phyloP scores from a whole-genome alignment of 2,888 invertebrate species.

The Polydrusus pterygomalis region DNA sequence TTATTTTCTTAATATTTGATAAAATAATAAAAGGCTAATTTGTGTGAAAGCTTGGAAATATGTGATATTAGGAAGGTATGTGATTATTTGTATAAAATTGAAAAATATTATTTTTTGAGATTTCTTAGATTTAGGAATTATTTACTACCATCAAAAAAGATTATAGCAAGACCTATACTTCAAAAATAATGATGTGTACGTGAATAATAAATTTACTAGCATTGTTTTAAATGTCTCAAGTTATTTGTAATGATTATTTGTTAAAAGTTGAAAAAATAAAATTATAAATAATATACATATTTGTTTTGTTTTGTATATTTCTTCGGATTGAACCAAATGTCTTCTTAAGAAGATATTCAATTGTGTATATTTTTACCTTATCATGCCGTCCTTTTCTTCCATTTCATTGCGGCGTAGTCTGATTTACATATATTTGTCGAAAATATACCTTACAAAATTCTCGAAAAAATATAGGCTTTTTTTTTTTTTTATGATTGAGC shows the following conservation, averaged over 20 bases:
- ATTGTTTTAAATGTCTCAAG: slow-evolving; percentile 13
- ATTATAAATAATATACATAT: neutral
- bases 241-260: neutral
- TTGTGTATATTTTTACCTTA: too few species aligned
- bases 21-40: neutral
- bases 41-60: slow-evolving; percentile 17
- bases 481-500: too few species aligned
- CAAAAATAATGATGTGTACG: neutral
- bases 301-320: neutral
- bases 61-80: slow-evolving; percentile 27
- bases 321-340: neutral
- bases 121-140: slow-evolving; percentile 1
- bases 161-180: neutral
- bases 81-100: slow-evolving; percentile 4
- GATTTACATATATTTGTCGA: too few species aligned
- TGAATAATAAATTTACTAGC: neutral
- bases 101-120: neutral
- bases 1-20: neutral
- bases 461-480: too few species aligned
- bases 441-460: too few species aligned
- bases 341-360: too few species aligned
- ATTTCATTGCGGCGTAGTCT: too few species aligned
- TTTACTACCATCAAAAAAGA: neutral
- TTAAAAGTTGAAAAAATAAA: slow-evolving; percentile 9
- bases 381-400: too few species aligned